phyloP scores from a whole-genome alignment of 2,113 vertebrate genomes.

The Embiotoca jacksoni region DNA sequence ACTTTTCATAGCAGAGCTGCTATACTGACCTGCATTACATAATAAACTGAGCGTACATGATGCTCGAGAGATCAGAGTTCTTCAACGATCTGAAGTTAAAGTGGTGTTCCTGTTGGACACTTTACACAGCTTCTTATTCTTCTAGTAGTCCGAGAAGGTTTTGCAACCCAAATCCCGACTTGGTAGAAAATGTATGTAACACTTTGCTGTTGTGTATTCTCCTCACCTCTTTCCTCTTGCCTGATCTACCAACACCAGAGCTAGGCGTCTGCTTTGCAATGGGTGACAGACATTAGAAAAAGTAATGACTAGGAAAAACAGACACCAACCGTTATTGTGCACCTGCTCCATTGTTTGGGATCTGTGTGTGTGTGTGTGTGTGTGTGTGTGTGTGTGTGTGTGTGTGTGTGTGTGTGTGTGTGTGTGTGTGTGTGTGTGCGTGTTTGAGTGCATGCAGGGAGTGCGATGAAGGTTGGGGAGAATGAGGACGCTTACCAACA shows the following conservation, averaged over 20 bases:
- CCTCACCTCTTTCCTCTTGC: constrained; percentile 2
- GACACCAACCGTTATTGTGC: constrained; percentile 29
- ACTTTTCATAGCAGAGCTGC: background rate
- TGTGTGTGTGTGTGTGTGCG: background rate
- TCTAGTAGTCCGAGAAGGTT: constrained; percentile 18
- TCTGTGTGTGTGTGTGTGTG: background rate
- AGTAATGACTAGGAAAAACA: constrained; percentile 39
- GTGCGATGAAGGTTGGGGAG: background rate
- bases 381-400: background rate
- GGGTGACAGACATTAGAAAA: constrained; percentile 46
- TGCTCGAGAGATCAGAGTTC: background rate
- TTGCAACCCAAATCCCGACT: constrained; percentile 5
- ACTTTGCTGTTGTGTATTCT: constrained; percentile 16
- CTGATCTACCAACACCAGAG: constrained; percentile 43
- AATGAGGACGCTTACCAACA: constrained; percentile 87
- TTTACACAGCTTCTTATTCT: constrained; percentile 30
- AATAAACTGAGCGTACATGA: background rate
- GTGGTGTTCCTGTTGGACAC: background rate
- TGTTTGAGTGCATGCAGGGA: background rate
- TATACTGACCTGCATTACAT: background rate
- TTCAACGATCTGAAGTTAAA: background rate
- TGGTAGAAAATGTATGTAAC: constrained; percentile 17
- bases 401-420: too few relatives aligned
- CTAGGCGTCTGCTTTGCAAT: constrained; percentile 32
- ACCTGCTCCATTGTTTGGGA: constrained; percentile 45